Conservation (phyloP, 2,888 invertebrate genomes). For the Leptura quadrifasciata region DNA sequence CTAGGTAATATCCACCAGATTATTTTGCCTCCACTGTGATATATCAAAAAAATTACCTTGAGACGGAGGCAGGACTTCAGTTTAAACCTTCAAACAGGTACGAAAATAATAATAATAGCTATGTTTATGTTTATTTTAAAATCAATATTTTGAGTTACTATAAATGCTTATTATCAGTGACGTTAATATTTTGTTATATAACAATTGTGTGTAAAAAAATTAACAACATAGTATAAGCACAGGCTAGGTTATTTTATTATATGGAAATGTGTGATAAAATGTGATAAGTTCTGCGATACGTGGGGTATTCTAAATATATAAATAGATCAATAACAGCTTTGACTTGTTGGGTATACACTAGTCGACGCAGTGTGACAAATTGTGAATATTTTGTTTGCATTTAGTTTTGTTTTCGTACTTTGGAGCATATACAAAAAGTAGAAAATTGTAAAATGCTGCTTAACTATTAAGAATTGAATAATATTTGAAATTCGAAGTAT, state of each 20-base stretch:
- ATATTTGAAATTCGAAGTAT: no score
- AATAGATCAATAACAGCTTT: conserved; percentile 39
- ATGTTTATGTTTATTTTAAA: conserved; percentile 11
- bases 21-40: conserved; percentile 29
- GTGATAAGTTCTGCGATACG: conserved; percentile 25
- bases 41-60: conserved; percentile 29
- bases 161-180: neutral
- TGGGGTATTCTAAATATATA: conserved; percentile 39
- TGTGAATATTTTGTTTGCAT: neutral
- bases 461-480: no score
- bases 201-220: conserved; percentile 21
- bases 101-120: conserved; percentile 35
- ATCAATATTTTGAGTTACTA: conserved; percentile 15
- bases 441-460: no score
- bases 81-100: conserved; percentile 45
- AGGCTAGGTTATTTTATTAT: conserved; percentile 3
- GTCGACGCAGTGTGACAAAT: neutral
- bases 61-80: conserved; percentile 5
- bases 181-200: conserved; percentile 30
- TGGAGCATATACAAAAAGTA: no score
- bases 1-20: conserved; percentile 11
- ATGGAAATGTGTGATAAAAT: conserved; percentile 16
- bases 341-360: conserved; percentile 1
- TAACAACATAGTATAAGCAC: neutral
- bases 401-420: neutral